A percentile compares a stretch with the other conserved stretches of the same genome.
These are phyloP conservation scores for Tichodroma muraria DNA, from an alignment of 2,113 vertebrate species.

Conservation along the genomic window DNA sequence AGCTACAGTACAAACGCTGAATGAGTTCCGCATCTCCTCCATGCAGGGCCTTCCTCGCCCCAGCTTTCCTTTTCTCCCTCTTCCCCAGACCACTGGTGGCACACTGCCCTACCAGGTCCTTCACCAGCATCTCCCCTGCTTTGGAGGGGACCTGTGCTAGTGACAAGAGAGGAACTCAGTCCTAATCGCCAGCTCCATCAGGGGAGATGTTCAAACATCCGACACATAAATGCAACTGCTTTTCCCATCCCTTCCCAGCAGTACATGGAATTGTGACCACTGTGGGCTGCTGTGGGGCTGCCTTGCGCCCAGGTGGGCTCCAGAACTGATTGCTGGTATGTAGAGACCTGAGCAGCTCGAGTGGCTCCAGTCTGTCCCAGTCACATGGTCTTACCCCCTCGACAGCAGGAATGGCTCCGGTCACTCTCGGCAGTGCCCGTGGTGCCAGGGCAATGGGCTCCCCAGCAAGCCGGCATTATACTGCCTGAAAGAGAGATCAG, in stretches of 20 bases:
- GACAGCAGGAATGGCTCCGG: neutral
- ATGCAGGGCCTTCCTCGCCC: neutral
- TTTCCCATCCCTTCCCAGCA: neutral
- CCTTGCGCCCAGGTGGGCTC: neutral
- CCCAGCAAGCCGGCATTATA: neutral
- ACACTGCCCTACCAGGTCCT: neutral
- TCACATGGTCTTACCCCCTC: fast-evolving
- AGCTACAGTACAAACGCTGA: neutral
- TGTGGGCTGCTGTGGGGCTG: neutral
- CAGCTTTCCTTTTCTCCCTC: neutral
- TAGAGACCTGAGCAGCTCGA: fast-evolving
- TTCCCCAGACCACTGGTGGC: neutral
- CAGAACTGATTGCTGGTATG: neutral
- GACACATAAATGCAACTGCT: fast-evolving
- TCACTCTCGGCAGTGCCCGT: fast-evolving
- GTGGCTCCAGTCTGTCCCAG: neutral
- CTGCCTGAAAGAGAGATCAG: slow-evolving; percentile 55
- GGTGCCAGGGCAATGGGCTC: neutral
- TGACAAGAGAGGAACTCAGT: neutral
- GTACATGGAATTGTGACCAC: neutral
- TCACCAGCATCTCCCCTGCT: neutral
- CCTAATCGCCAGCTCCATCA: neutral
- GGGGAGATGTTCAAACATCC: neutral
- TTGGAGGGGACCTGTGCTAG: neutral
- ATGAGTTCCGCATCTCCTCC: neutral